Percentiles rank a stretch among this genome's conserved stretches.
phyloP scores from a whole-genome alignment of 1,140 invertebrate genomes.

The Chironomus tepperi region DNA sequence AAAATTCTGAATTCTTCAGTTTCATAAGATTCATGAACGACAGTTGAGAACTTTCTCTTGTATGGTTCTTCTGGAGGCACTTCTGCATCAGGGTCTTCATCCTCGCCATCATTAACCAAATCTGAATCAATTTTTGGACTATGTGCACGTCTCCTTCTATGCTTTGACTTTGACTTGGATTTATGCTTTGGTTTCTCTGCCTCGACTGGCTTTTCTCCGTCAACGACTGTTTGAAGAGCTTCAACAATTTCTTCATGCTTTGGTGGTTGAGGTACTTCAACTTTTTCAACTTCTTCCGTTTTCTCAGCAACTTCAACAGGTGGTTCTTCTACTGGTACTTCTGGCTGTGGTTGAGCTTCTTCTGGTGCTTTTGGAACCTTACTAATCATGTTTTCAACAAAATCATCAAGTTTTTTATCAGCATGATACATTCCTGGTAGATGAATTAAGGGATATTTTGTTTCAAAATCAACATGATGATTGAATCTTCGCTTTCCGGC shows the following conservation, averaged over 20 bases:
- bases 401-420: constrained; percentile 11
- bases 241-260: constrained; percentile 10
- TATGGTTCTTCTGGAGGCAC: background rate
- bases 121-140: constrained; percentile 9
- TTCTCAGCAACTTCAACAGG: constrained; percentile 28
- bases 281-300: constrained; percentile 29
- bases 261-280: constrained; percentile 23
- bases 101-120: constrained; percentile 5
- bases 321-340: background rate
- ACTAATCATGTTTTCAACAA: background rate
- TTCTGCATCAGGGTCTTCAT: background rate
- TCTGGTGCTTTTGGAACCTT: background rate
- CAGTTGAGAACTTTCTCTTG: background rate
- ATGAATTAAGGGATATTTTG: constrained; percentile 13
- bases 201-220: background rate
- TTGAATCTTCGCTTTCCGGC: constrained; percentile 60
- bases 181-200: background rate
- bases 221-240: background rate
- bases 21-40: background rate
- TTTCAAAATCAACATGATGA: constrained; percentile 53
- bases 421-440: constrained; percentile 19
- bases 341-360: background rate
- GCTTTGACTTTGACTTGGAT: constrained; percentile 17
- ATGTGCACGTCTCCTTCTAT: background rate
- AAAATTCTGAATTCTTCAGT: background rate